Conservation (phyloP, 1,140 invertebrate species). For the Philotrypesis tridentata region DNA sequence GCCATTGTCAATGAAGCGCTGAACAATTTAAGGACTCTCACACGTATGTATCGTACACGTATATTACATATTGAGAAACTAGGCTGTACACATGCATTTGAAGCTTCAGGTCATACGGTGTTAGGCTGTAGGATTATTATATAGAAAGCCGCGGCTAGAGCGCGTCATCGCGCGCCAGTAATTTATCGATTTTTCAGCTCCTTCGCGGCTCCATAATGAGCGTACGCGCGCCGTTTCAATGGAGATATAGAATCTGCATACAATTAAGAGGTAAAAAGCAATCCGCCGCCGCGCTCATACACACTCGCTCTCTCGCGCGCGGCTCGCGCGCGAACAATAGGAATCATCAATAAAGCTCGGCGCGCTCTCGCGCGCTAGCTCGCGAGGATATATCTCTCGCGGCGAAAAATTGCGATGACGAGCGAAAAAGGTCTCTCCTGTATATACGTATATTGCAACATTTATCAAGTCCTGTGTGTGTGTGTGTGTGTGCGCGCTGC, state of each 20-base stretch:
- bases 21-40: neutral
- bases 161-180: neutral
- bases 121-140: neutral
- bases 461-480: too few relatives aligned
- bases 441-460: neutral
- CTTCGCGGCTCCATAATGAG: conserved; percentile 5
- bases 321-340: conserved; percentile 15
- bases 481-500: too few relatives aligned
- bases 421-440: neutral
- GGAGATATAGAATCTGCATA: conserved; percentile 26
- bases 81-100: too few relatives aligned
- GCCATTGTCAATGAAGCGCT: neutral
- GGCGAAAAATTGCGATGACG: neutral
- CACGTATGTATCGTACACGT: neutral
- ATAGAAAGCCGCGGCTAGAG: too few relatives aligned
- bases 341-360: conserved; percentile 19
- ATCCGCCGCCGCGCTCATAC: too few relatives aligned
- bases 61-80: too few relatives aligned
- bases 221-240: neutral
- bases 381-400: neutral
- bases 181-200: conserved; percentile 11
- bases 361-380: neutral
- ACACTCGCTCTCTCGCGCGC: too few relatives aligned
- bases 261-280: conserved; percentile 14
- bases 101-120: too few relatives aligned